phyloP scores from a whole-genome alignment of 2,888 invertebrate genomes.

The Gibbula magus region DNA sequence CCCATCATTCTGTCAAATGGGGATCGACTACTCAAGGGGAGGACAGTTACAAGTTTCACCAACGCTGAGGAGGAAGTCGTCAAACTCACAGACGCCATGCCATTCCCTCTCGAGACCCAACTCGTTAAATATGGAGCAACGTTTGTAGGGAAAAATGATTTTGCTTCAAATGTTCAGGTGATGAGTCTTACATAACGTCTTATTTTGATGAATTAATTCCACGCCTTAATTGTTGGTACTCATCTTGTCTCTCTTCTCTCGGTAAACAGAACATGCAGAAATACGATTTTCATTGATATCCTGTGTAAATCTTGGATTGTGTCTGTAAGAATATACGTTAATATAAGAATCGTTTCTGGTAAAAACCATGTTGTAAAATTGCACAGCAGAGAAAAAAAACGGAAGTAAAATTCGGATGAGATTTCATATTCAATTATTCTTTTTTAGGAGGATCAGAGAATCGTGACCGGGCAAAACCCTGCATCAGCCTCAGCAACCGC shows the following conservation, averaged over 20 bases:
- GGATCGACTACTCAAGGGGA: conserved; percentile 48
- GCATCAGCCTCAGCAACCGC: conserved; percentile 50
- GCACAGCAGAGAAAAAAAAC: too few species aligned
- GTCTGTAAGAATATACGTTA: too few species aligned
- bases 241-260: too few species aligned
- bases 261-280: too few species aligned
- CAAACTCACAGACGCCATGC: conserved; percentile 49
- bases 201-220: too few species aligned
- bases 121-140: conserved; percentile 52
- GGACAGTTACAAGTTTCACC: conserved; percentile 56
- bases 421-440: not conserved
- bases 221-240: too few species aligned
- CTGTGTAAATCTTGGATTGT: too few species aligned
- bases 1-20: conserved; percentile 51
- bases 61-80: conserved; percentile 59
- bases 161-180: conserved; percentile 48
- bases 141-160: conserved; percentile 43
- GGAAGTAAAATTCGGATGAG: too few species aligned
- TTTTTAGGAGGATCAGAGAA: conserved; percentile 47
- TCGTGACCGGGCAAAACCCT: conserved; percentile 64
- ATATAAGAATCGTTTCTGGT: too few species aligned
- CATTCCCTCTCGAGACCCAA: conserved; percentile 58
- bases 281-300: too few species aligned
- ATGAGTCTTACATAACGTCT: too few species aligned
- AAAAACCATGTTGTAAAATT: too few species aligned